Percentiles rank a stretch among this genome's conserved stretches.
These are phyloP conservation scores for Scelioninae gen. 2 DNA, from an alignment of 2,888 invertebrate species.

Conservation along the genomic window DNA sequence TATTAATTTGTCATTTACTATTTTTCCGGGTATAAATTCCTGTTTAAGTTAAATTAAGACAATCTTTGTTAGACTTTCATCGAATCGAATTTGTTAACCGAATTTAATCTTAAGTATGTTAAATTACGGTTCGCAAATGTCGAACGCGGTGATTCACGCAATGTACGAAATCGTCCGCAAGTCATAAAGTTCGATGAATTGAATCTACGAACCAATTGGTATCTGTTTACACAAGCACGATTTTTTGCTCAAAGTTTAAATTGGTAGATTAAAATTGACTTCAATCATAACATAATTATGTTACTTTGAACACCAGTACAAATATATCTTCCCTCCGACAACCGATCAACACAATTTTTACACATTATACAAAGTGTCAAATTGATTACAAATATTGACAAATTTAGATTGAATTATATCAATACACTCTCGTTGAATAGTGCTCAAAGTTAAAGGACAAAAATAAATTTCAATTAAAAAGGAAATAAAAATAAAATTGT, in stretches of 20 bases:
- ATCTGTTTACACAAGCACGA: slow-evolving; percentile 18
- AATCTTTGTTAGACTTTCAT: slow-evolving; percentile 30
- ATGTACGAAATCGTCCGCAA: slow-evolving; percentile 39
- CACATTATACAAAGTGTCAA: slow-evolving; percentile 36
- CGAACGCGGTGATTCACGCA: slow-evolving; percentile 3
- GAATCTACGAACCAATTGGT: slow-evolving; percentile 21
- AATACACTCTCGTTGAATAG: slow-evolving; percentile 44
- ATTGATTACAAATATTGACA: slow-evolving; percentile 9
- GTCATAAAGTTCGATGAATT: slow-evolving; percentile 36
- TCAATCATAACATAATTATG: slow-evolving; percentile 14
- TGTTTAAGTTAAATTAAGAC: slow-evolving; percentile 34
- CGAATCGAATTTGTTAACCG: slow-evolving; percentile 1
- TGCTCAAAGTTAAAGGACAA: slow-evolving; percentile 27
- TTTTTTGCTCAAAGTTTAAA: slow-evolving; percentile 34
- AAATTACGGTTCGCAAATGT: slow-evolving; percentile 10
- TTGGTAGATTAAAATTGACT: slow-evolving; percentile 18
- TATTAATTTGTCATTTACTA: no score
- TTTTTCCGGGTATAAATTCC: no score
- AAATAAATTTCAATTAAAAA: slow-evolving; percentile 21
- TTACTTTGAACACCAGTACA: slow-evolving; percentile 43
- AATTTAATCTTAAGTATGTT: slow-evolving; percentile 6
- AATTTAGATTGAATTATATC: slow-evolving; percentile 21
- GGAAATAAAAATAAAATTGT: not conserved
- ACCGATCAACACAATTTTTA: slow-evolving; percentile 31
- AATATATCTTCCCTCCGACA: slow-evolving; percentile 38